These are phyloP conservation scores for Nesoenas mayeri DNA, from an alignment of 2,113 vertebrate genomes.

Conservation along the genomic window DNA sequence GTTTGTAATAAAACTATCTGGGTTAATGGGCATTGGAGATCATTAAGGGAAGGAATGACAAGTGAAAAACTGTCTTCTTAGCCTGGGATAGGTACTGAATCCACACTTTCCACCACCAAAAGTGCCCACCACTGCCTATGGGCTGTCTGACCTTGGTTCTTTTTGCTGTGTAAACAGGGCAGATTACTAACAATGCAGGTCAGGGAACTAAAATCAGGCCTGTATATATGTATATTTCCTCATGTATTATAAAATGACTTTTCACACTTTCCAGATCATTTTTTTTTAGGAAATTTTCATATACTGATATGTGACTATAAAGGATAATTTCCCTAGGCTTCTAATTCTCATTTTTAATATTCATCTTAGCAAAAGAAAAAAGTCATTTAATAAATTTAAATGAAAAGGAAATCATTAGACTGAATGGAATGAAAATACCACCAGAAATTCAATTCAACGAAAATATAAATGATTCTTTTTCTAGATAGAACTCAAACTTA, in stretches of 20 bases:
- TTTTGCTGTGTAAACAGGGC: background rate
- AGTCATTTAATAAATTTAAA: background rate
- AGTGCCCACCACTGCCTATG: background rate
- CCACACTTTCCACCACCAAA: background rate
- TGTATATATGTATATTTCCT: background rate
- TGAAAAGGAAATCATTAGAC: background rate
- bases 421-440: background rate
- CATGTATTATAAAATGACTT: background rate
- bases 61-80: rapidly evolving
- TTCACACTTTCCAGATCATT: background rate
- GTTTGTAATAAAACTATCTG: background rate
- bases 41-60: background rate
- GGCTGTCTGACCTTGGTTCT: background rate
- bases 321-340: background rate
- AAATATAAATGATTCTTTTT: background rate
- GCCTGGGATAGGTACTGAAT: background rate
- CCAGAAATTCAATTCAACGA: background rate
- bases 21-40: background rate
- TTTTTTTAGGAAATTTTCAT: background rate
- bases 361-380: background rate
- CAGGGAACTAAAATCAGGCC: background rate
- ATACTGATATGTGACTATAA: background rate
- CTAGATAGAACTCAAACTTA: background rate
- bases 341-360: background rate
- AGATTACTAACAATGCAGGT: background rate